Evolutionary conservation across 2,797 vertebrate species (phyloP), one percentile per base, ranked within the genome.

Genomic region (Cynopterus sphinx): DNA sequence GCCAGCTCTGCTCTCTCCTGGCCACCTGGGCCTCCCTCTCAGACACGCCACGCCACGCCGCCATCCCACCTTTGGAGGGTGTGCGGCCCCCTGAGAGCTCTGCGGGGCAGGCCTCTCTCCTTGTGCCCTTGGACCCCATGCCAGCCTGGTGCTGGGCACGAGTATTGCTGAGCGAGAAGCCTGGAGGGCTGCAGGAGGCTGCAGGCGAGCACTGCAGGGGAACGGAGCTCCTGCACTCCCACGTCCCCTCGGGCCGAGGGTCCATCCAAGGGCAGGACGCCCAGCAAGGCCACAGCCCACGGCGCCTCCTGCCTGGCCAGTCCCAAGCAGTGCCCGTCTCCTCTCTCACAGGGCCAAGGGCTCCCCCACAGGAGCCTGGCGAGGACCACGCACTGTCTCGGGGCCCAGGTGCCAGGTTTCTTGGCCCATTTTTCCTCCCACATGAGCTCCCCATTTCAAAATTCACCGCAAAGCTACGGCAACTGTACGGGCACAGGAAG

Each of bases 361-460:
- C 19, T 31, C 9, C 17, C 55, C 41, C 1, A 0, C 51, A 41
- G 51, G 73, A 1, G 2, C 61, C 59, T 15, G 3, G 6, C 3
- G 3, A 61, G n/a, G 79, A 24, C 33, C 87, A 71, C 1, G 9
- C 4, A 22, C 79, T 61, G 6, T 53, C 87, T 90, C 53, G 28
- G 88, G 49, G 3, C 57, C 65, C 6, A n/a, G 9, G 39, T 41
- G 67, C 33, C 19, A 81, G 61, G 68, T 49, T 70, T 31, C 81
- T 26, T 70, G 79, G 87, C 90, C 93, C 87, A 83, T 63, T 77
- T 93, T 93, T 55, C 93, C 53, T 83, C 75, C 82, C 90, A 49
- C 46, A 10, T 15, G 49, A 49, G 49, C 39, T 51, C 49, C 70
- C 15, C 13, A 11, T 46, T 46, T 49, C 41, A 10, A 39, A n/a